Conservation (phyloP, 2,113 vertebrate genomes). For the Lipophrys pholis region DNA sequence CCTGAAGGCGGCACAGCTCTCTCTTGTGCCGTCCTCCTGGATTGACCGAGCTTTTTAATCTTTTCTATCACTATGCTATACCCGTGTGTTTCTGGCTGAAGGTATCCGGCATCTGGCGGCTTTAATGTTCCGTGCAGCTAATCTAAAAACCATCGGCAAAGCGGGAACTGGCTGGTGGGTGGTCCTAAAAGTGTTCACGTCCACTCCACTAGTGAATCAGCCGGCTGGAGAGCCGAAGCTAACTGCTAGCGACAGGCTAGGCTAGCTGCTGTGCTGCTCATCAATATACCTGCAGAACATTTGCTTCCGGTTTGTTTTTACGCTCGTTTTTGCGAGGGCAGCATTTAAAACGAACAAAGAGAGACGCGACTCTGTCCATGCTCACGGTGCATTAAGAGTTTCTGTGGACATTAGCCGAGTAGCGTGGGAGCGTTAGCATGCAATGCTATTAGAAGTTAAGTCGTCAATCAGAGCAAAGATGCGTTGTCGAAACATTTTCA, state of each 20-base stretch:
- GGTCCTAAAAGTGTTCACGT: slow-evolving; percentile 62
- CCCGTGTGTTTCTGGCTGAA: slow-evolving; percentile 78
- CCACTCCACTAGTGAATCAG: slow-evolving; percentile 54
- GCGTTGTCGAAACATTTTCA: too few species aligned
- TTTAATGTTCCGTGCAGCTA: slow-evolving; percentile 87
- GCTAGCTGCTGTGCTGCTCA: slow-evolving; percentile 28
- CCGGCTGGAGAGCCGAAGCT: slow-evolving; percentile 47
- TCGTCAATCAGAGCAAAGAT: too few species aligned
- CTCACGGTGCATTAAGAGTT: too few species aligned
- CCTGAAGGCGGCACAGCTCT: slow-evolving; percentile 34
- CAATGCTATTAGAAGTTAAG: too few species aligned
- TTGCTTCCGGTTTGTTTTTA: too few species aligned
- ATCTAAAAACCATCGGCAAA: slow-evolving; percentile 84
- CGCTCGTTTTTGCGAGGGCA: too few species aligned
- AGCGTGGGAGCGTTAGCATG: too few species aligned
- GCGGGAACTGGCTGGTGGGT: slow-evolving; percentile 86
- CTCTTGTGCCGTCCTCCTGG: slow-evolving; percentile 44
- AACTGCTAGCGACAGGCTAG: slow-evolving; percentile 49
- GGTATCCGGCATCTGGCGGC: slow-evolving; percentile 68
- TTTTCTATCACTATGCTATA: slow-evolving; percentile 79
- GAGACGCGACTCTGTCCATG: too few species aligned
- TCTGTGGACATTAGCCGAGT: too few species aligned
- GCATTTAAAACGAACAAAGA: too few species aligned
- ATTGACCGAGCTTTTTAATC: slow-evolving; percentile 58
- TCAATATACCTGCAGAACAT: too few species aligned